These are phyloP conservation scores for Alcedo quadribrachys DNA, from an alignment of 2,797 vertebrate genomes.

Conservation along the genomic window DNA sequence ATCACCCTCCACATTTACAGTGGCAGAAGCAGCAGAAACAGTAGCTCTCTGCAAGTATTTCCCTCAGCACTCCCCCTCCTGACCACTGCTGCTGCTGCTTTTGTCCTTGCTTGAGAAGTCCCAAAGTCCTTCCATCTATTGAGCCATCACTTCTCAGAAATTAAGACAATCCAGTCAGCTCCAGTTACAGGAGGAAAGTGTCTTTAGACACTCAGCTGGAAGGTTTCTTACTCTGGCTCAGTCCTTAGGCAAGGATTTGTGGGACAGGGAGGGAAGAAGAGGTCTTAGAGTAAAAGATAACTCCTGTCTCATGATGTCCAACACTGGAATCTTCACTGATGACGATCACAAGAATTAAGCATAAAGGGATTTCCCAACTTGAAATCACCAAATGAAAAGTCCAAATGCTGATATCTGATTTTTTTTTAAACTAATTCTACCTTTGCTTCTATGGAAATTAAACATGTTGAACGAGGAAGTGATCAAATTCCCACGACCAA, in stretches of 20 bases:
- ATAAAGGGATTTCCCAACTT: not conserved
- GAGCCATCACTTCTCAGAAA: not conserved
- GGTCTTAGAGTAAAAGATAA: not conserved
- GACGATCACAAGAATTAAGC: not conserved
- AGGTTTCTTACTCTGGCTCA: not conserved
- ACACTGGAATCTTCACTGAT: not conserved
- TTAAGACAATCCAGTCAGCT: not conserved
- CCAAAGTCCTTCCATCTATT: not conserved
- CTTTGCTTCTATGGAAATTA: not conserved
- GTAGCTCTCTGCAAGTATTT: not conserved
- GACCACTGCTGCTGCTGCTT: not conserved
- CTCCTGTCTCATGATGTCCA: not conserved
- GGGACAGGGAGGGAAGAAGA: rapidly evolving
- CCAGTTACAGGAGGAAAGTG: not conserved
- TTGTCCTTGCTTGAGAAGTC: conserved; percentile 7
- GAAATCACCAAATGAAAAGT: not conserved
- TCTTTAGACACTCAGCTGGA: not conserved
- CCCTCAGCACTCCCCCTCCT: not conserved
- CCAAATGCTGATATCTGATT: not conserved
- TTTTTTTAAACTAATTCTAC: not conserved
- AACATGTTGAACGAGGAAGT: not conserved
- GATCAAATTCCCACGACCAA: not conserved
- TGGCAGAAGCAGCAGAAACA: not conserved
- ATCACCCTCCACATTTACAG: conserved; percentile 14
- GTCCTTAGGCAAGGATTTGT: not conserved